Evolutionary conservation across 2,888 invertebrate genomes (phyloP), one percentile per base, ranked within the genome.

Genomic region (Acanthosepion lycidas): DNA sequence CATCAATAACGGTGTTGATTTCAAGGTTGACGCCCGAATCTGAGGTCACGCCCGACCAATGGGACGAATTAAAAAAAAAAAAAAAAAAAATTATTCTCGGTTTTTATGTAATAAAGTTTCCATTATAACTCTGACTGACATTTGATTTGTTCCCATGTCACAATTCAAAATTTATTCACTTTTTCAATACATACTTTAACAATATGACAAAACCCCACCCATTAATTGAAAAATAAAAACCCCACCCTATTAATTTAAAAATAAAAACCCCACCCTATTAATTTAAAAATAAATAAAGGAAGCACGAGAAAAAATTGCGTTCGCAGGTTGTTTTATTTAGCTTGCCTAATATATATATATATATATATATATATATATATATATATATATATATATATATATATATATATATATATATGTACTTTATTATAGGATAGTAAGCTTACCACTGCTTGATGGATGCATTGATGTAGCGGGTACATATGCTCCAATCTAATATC

Each of bases 331-430:
- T 78, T 9, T 78, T n/a, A 18, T 12, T n/a, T 78, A 15, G 2
- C 12, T n/a, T 78, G 9, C 8, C 8, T 51, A 0, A 78, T 78
- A 28, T 78, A 78, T 78, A 78, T 78, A 78, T 78, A 78, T 78
- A 78, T 78, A 78, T 78, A 78, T 78, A 78, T 78, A 78, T 78
- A 78, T 78, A n/a, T 64, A 64, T 64, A 64, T 64, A 26, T 64
- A 6, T 26, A 64, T 42, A 42, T 42, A 42, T 42, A 42, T 42
- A 3, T 42, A 42, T 42, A 42, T 42, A 42, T 42, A 3, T 42
- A 42, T 78, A n/a, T 64, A 64, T 64, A 64, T 64, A 26, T 64
- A 6, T 26, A 64, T 42, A 42, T 42, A 42, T 2, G 2, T 2
- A 3, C 42, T 42, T 42, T 42, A 42, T 42, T 42, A 42, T 64